These are phyloP conservation scores for Azorinus chamasolen DNA, from an alignment of 2,888 invertebrate species.

Conservation along the genomic window DNA sequence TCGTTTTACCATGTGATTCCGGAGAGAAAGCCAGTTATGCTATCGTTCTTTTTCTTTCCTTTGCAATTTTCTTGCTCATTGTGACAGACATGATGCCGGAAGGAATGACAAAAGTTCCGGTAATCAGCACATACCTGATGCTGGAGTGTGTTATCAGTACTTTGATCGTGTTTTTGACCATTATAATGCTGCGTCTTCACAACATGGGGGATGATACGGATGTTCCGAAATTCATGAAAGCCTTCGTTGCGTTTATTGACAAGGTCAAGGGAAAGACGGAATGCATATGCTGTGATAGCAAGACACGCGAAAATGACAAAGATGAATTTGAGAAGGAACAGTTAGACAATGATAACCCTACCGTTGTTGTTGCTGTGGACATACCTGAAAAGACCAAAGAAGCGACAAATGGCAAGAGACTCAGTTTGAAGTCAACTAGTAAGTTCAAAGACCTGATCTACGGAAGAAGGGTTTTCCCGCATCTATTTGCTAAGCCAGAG, in stretches of 20 bases:
- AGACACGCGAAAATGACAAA: background rate
- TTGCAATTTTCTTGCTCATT: conserved; percentile 61
- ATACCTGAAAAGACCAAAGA: no score
- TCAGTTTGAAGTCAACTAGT: background rate
- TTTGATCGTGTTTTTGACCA: conserved; percentile 48
- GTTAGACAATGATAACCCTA: no score
- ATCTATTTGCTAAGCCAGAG: background rate
- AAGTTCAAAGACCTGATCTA: conserved; percentile 1
- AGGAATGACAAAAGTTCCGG: conserved; percentile 60
- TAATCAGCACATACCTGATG: conserved; percentile 58
- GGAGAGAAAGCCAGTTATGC: conserved; percentile 65
- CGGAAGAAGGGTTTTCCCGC: conserved; percentile 1
- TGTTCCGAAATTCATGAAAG: conserved; percentile 32
- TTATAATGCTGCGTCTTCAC: conserved; percentile 51
- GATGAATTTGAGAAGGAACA: background rate
- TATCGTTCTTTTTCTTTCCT: conserved; percentile 57
- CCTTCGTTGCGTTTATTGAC: conserved; percentile 26
- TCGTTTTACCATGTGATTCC: conserved; percentile 57
- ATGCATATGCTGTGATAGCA: conserved; percentile 1
- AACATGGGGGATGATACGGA: conserved; percentile 45
- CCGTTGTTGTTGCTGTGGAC: no score
- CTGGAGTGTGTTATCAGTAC: conserved; percentile 57
- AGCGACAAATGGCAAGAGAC: no score
- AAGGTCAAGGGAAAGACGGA: conserved; percentile 33
- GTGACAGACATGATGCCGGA: conserved; percentile 69